phyloP scores from a whole-genome alignment of 2,888 invertebrate genomes.

The Drosophila buzzatii region DNA sequence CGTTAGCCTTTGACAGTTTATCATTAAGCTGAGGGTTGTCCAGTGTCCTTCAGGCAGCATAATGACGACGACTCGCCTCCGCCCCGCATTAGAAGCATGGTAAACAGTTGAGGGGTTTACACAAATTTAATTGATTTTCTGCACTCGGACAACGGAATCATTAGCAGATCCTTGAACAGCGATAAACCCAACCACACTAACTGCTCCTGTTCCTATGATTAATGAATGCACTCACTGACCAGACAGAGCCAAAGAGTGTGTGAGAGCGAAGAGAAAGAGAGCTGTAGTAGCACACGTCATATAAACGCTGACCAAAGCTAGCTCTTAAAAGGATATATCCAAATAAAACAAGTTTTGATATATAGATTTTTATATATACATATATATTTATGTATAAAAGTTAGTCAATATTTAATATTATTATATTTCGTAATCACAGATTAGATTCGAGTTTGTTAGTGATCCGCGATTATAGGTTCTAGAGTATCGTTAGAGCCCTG shows the following conservation, averaged over 20 bases:
- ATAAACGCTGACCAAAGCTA: no score
- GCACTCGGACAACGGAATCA: constrained; percentile 44
- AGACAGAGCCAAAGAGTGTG: no score
- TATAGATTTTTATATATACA: no score
- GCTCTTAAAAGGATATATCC: no score
- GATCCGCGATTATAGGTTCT: no score
- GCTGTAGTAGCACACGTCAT: no score
- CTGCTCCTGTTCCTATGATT: constrained; percentile 34
- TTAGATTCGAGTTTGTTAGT: no score
- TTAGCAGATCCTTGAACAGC: constrained; percentile 47
- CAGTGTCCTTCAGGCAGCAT: not conserved
- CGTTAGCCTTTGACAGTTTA: constrained; percentile 5
- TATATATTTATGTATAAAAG: no score
- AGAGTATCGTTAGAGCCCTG: no score
- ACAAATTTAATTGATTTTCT: constrained; percentile 74
- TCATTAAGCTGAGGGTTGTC: constrained; percentile 5
- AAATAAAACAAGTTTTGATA: no score
- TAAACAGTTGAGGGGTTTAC: constrained; percentile 46
- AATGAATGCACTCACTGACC: constrained; percentile 22
- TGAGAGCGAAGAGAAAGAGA: not conserved
- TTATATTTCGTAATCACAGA: no score
- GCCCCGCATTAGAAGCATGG: not conserved
- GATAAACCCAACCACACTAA: constrained; percentile 42
- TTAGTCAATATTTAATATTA: no score
- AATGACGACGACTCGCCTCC: not conserved